Conservation (phyloP, 2,797 vertebrate species). For the Premnoplex brunnescens region DNA sequence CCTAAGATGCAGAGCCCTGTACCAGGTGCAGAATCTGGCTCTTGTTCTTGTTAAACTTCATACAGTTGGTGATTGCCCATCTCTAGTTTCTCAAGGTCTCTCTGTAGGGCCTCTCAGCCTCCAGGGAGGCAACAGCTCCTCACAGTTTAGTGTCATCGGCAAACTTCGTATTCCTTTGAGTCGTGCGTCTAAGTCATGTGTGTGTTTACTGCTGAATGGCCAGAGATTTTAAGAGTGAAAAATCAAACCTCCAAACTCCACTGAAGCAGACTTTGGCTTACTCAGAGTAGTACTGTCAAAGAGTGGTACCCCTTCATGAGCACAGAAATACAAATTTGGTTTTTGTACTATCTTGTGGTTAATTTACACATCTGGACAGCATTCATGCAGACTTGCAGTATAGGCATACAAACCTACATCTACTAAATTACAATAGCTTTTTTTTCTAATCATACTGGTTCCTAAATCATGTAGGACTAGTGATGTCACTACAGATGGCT, state of each 20-base stretch:
- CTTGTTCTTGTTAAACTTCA: background rate
- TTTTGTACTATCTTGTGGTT: background rate
- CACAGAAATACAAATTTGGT: background rate
- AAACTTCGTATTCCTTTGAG: background rate
- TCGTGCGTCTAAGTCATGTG: background rate
- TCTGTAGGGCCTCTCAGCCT: background rate
- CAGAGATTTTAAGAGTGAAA: background rate
- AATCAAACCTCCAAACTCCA: background rate
- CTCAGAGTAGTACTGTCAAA: background rate
- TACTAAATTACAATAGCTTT: background rate
- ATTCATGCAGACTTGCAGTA: background rate
- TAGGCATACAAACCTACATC: background rate
- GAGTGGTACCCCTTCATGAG: background rate
- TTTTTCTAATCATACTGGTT: background rate
- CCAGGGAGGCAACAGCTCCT: background rate
- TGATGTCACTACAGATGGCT: background rate
- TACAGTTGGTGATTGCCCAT: background rate
- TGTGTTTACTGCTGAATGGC: background rate
- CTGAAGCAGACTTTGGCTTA: background rate
- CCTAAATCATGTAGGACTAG: background rate
- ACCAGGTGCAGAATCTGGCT: background rate
- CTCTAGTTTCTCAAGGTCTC: background rate
- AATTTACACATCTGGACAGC: background rate
- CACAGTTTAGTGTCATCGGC: background rate
- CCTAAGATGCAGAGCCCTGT: too few relatives aligned